Base-by-base conservation (phyloP, 2,888 invertebrate species). In the Luperina nickerlii region DNA sequence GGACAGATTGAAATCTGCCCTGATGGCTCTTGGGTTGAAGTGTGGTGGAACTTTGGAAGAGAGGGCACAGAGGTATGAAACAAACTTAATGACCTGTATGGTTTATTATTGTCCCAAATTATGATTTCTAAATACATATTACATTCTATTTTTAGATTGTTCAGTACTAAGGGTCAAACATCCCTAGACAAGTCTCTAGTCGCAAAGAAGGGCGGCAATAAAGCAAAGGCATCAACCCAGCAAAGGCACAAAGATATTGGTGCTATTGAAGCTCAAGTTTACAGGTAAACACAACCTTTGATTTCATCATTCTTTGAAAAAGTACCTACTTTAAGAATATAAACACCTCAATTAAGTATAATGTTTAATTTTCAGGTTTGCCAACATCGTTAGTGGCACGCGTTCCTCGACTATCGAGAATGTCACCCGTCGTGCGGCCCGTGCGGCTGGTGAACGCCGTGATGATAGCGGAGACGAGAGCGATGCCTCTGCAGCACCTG, bases 1-100 rank as follows among this genome's bases (percentile, higher is more conserved):
- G 88, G 99, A 99, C 97, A 98, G 99, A 92, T 97, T 99, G 62
- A 99, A 99, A 95, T 99, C 99, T 0, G 99, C 99, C 0, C 96
- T 99, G 24, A 98, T 99, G 98, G 99, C 99, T 8, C 97, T 99
- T 32, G 99, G 99, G 0, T 97, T 99, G 2, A 99, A 99, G 95
- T 99, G 99, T 96, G 99, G 99, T 78, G 99, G 99, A 2, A 99
- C 99, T 9, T 96, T 99, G 74, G 99, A 99, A 96, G 99, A 99
- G 95, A 97, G 99, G 90, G 99, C 99, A 1, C 99, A 99, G 93
- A 97, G 99, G 97, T 97, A 90, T 74, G 66, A 70, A 38, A 69
- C 6, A n/a, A 63, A 48, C 8, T 20, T 20, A 45, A 32, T 8
- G 0, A 20, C 11, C 20, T 48, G 11, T n/a, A 32, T 62, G 38